Evolutionary conservation across 2,888 invertebrate species (phyloP).

Genomic region (Rhagium mordax): DNA sequence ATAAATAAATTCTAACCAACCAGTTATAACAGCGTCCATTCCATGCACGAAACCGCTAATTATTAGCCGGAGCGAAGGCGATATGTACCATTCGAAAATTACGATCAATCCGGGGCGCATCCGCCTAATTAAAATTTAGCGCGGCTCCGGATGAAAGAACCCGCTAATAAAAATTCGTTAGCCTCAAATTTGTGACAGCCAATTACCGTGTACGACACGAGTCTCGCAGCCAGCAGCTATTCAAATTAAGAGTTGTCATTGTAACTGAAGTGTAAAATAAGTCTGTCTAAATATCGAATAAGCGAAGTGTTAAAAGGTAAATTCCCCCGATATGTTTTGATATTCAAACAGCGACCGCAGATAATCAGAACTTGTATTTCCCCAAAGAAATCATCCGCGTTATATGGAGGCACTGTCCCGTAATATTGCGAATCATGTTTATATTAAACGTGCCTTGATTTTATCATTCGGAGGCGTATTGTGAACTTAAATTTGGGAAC

Average conservation of each 20-base stretch:
- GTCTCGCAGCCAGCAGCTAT: background rate
- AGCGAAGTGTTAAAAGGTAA: constrained; percentile 62
- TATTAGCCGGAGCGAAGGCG: background rate
- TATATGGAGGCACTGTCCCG: constrained; percentile 44
- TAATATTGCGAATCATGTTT: constrained; percentile 50
- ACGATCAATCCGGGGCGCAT: background rate
- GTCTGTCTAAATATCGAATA: constrained; percentile 62
- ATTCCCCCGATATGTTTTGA: constrained; percentile 62
- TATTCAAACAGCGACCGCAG: constrained; percentile 61
- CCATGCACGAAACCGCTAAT: background rate
- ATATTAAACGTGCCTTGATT: constrained; percentile 62
- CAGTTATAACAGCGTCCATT: too few relatives aligned
- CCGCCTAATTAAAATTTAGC: background rate
- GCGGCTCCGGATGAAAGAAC: background rate
- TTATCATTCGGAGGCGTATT: constrained; percentile 24
- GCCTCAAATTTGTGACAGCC: background rate
- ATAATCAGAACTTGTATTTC: constrained; percentile 70
- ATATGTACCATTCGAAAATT: background rate
- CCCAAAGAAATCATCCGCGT: constrained; percentile 67
- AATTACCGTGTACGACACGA: constrained; percentile 2
- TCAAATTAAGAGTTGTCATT: constrained; percentile 36
- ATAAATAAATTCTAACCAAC: too few relatives aligned
- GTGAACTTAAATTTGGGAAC: background rate
- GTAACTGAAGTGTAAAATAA: constrained; percentile 50
- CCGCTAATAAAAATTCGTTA: background rate